These are phyloP conservation scores for Pseudomyrmex gracilis DNA, from an alignment of 1,140 invertebrate species.

Conservation along the genomic window DNA sequence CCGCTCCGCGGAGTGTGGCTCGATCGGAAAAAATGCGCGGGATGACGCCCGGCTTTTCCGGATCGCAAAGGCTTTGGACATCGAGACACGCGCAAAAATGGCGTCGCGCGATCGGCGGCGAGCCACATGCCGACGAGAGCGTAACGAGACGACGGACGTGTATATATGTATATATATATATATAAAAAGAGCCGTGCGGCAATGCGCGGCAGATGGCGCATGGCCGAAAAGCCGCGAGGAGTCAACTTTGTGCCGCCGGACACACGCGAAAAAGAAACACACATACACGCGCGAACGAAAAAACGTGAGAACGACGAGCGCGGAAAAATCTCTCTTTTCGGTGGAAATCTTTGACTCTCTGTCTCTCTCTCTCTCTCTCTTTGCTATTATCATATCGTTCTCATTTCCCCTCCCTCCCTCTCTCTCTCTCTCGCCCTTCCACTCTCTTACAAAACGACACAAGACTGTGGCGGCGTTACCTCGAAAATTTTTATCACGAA, in stretches of 20 bases:
- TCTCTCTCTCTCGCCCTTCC: neutral
- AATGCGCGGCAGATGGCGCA: conserved; percentile 29
- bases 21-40: conserved; percentile 81
- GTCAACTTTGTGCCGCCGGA: conserved; percentile 28
- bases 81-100: conserved; percentile 75
- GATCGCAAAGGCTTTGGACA: conserved; percentile 53
- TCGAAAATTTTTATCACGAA: conserved; percentile 43
- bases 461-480: conserved; percentile 27
- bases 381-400: neutral
- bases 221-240: conserved; percentile 15
- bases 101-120: conserved; percentile 63
- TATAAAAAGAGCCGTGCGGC: neutral
- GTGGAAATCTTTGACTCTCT: neutral
- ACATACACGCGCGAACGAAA: neutral
- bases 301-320: conserved; percentile 63
- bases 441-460: conserved; percentile 1
- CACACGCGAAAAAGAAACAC: neutral
- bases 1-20: no score
- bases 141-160: neutral
- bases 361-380: neutral
- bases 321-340: neutral
- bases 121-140: neutral
- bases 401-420: neutral
- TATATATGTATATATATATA: no score
- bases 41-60: conserved; percentile 72